Evolutionary conservation across 1,140 invertebrate genomes (phyloP).

Genomic region (Bombus vancouverensis): DNA sequence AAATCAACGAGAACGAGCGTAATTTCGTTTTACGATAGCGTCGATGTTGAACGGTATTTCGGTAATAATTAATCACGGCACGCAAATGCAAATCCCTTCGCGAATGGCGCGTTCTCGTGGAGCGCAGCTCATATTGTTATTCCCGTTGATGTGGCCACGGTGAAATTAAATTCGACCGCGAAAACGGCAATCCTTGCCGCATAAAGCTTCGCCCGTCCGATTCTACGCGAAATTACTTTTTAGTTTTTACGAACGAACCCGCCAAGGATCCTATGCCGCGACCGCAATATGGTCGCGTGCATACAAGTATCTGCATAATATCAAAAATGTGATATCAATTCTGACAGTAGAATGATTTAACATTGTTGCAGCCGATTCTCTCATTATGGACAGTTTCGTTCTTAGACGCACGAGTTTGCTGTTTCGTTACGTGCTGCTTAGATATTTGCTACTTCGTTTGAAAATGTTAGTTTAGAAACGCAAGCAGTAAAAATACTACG

Average conservation of each 20-base stretch:
- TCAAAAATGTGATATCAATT: background rate
- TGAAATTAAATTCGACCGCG: constrained; percentile 36
- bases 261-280: background rate
- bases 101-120: background rate
- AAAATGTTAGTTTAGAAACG: background rate
- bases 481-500: background rate
- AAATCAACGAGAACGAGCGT: background rate
- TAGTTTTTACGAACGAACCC: background rate
- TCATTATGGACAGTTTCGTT: background rate
- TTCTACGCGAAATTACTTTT: constrained; percentile 29
- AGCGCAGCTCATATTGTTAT: constrained; percentile 7
- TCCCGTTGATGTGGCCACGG: constrained; percentile 12
- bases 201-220: background rate
- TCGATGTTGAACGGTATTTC: background rate
- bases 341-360: background rate
- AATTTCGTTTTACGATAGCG: background rate
- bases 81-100: constrained; percentile 14
- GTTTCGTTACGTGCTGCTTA: background rate
- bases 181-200: constrained; percentile 8
- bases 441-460: background rate
- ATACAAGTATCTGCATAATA: too few species aligned
- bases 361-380: background rate
- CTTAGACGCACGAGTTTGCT: background rate
- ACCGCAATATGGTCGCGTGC: background rate
- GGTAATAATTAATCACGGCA: constrained; percentile 29